Base-by-base conservation (phyloP, 2,113 vertebrate genomes). In the Xiphorhynchus elegans region DNA sequence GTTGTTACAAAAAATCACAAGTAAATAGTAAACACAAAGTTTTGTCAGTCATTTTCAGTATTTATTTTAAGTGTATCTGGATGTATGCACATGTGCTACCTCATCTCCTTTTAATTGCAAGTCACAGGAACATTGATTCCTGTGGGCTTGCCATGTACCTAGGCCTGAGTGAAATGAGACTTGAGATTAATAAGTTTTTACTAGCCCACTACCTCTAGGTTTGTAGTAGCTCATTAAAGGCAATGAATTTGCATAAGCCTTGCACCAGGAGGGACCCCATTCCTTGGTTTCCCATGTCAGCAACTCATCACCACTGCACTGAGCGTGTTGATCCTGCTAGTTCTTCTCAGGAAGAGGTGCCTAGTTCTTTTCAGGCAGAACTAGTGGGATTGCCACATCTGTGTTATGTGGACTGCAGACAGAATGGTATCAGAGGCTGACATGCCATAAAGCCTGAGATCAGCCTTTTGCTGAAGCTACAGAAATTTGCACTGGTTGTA, bases 1-100 rank as follows among this genome's bases (percentile, higher is more conserved):
- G 29, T 33, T 93, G 39, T 42, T 95, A 72, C 78, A 77, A 93
- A 96, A 96, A 96, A 87, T 86, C 56, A 47, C 18, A 74, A 78
- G 26, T 84, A 94, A 89, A 86, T 29, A 72, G 20, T 67, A 84
- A 93, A 56, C 49, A 77, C 28, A 58, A 20, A 87, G 26, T 26
- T 76, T 80, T 4, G 11, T 68, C 35, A 53, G 60, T 44, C 17
- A 17, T 87, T 87, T 83, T 68, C 23, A 28, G 23, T 28, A 17
- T 83, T 96, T 70, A 31, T 79, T 91, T 88, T 49, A 35, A 77
- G 72, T 3, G 0, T 53, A 55, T 19, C 24, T 50, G 55, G 46
- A 39, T 67, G 44, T 13, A 3, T 20, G 17, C 8, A 2, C 13
- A 17, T 29, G 29, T 67, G 31, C 56, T 83, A 40, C 73, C 31